Evolutionary conservation across 2,888 invertebrate species (phyloP), one percentile per base, ranked within the genome.

Genomic region (Timema podura): DNA sequence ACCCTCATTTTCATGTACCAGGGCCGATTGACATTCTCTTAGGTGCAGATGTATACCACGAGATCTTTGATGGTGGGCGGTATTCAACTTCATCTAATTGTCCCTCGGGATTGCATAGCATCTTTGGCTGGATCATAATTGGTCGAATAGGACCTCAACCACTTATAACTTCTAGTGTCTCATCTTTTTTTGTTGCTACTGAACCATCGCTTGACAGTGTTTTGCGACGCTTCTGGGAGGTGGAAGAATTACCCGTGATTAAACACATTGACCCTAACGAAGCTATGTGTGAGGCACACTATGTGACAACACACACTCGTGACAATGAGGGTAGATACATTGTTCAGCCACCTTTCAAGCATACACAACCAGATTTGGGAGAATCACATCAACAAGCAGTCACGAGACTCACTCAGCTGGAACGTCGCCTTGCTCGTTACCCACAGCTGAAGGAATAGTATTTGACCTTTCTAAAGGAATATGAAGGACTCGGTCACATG

Each of bases 31-130:
- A 59, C 59, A 30, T 59, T 30, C 59, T 59, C 9, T 45, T 59
- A 11, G 59, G 59, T 10, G 59, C 59, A 59, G 59, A 59, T 15
- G 59, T 59, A 6, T 59, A 59, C 13, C 16, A 2, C 5, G 59
- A 59, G 8, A 9, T 59, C 44, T 59, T 59, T 59, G 59, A 59
- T 59, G 30, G 59, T 48, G 65, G 65, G 48, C 65, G 47, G 65
- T 16, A 45, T 15, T 11, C 8, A 46, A 11, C 65, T 45, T 9
- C 65, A 10, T 11, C 65, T 16, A n/a, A 10, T n/a, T 15, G 9
- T n/a, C 47, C 48, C n/a, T 10, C 47, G 9, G 46, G 44, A 13
- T 5, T 65, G 44, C 48, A 59, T 11, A 59, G 30, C 16, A 59
- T 59, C 16, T 59, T 59, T 16, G 15, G 59, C 11, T 59, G 59